Evolutionary conservation across 1,140 invertebrate species (phyloP).

Genomic region (Parapsyche elsis): DNA sequence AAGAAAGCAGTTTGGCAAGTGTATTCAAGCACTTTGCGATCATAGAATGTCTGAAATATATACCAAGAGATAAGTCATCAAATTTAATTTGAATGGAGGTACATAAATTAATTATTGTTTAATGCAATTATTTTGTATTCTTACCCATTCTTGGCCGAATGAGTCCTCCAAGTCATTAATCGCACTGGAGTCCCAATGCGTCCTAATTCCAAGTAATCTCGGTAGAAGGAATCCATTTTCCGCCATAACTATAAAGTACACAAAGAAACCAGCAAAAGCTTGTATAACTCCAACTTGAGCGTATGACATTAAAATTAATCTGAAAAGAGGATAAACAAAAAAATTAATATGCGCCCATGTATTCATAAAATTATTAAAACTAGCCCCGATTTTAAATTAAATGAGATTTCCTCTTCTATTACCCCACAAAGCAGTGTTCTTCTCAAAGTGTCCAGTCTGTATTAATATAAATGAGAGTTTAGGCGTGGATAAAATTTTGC

Average conservation of each 20-base stretch:
- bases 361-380: no score
- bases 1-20: conserved; percentile 88
- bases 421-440: no score
- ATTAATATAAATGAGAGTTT: no score
- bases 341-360: no score
- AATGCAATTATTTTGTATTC: not conserved
- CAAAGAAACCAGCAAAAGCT: conserved; percentile 82
- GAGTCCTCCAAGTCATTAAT: conserved; percentile 81
- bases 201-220: conserved; percentile 72
- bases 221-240: conserved; percentile 77
- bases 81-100: no score
- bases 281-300: conserved; percentile 84
- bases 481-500: no score
- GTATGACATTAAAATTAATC: conserved; percentile 65
- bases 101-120: no score
- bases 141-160: conserved; percentile 80
- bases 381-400: no score
- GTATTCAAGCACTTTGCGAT: conserved; percentile 81
- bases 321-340: not conserved
- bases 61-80: not conserved
- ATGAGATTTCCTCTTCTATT: no score
- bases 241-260: conserved; percentile 80
- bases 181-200: conserved; percentile 76
- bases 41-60: conserved; percentile 69
- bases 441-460: no score